Evolutionary conservation across 2,888 invertebrate genomes (phyloP).

Genomic region (Scelioninae gen. 2): DNA sequence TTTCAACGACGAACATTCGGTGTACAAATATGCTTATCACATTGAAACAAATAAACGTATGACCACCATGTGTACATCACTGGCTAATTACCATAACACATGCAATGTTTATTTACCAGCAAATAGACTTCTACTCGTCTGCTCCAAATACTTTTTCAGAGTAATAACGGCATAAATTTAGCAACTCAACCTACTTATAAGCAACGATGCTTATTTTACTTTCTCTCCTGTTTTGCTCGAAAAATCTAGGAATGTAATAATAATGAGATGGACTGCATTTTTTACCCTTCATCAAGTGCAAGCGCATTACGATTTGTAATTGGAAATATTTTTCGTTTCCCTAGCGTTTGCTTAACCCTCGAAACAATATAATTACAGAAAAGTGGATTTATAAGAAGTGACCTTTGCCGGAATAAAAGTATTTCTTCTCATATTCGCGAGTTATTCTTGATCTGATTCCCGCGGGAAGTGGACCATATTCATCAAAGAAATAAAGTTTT

Average conservation of each 20-base stretch:
- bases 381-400: not conserved
- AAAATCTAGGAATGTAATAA: slow-evolving; percentile 42
- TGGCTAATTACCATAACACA: slow-evolving; percentile 15
- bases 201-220: slow-evolving; percentile 26
- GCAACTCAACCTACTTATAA: slow-evolving; percentile 44
- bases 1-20: slow-evolving; percentile 7
- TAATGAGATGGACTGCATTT: slow-evolving; percentile 22
- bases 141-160: slow-evolving; percentile 41
- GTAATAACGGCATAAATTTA: slow-evolving; percentile 46
- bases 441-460: slow-evolving; percentile 7
- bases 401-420: not conserved
- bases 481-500: slow-evolving; percentile 18
- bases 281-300: slow-evolving; percentile 15
- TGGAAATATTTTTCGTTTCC: slow-evolving; percentile 5
- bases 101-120: slow-evolving; percentile 39
- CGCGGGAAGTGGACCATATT: slow-evolving; percentile 10
- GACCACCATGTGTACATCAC: slow-evolving; percentile 1
- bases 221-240: slow-evolving; percentile 10
- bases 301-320: slow-evolving; percentile 19
- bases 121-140: slow-evolving; percentile 25
- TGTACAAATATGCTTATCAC: slow-evolving; percentile 9
- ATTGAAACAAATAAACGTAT: slow-evolving; percentile 16
- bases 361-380: slow-evolving; percentile 22
- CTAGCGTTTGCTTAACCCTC: not conserved
- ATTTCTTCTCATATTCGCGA: not conserved